Percentiles rank a stretch among this genome's conserved stretches.
These are phyloP conservation scores for Aphelenchoides besseyi DNA, from an alignment of 1,140 invertebrate genomes.

Conservation along the genomic window DNA sequence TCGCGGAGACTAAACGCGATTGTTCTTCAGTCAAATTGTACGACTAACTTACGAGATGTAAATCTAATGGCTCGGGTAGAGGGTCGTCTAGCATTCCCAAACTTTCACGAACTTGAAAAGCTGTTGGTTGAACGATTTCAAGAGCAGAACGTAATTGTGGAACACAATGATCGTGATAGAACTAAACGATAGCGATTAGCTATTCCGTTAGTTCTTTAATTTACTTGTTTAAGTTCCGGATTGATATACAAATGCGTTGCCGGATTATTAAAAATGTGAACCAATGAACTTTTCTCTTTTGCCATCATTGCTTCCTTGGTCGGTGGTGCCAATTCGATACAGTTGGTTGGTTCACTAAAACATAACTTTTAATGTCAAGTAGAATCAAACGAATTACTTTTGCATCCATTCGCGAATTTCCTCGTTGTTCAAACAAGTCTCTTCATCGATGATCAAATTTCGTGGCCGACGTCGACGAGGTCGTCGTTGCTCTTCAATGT, in stretches of 20 bases:
- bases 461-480: not conserved
- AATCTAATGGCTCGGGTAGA: not conserved
- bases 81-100: not conserved
- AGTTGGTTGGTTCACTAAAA: not conserved
- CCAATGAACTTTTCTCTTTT: not conserved
- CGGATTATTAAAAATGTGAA: not conserved
- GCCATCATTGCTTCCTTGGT: not conserved
- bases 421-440: not conserved
- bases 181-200: not conserved
- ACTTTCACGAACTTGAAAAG: not conserved
- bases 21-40: too few species aligned
- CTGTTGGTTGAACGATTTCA: not conserved
- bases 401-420: not conserved
- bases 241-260: not conserved
- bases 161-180: not conserved
- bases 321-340: not conserved
- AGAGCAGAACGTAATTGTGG: not conserved
- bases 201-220: not conserved
- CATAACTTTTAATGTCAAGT: not conserved
- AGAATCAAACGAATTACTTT: not conserved
- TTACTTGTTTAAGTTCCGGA: not conserved
- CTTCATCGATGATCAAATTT: not conserved
- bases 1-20: too few species aligned
- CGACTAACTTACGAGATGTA: too few species aligned
- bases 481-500: not conserved